These are phyloP conservation scores for Thera obeliscata DNA, from an alignment of 2,888 invertebrate species.

Conservation along the genomic window DNA sequence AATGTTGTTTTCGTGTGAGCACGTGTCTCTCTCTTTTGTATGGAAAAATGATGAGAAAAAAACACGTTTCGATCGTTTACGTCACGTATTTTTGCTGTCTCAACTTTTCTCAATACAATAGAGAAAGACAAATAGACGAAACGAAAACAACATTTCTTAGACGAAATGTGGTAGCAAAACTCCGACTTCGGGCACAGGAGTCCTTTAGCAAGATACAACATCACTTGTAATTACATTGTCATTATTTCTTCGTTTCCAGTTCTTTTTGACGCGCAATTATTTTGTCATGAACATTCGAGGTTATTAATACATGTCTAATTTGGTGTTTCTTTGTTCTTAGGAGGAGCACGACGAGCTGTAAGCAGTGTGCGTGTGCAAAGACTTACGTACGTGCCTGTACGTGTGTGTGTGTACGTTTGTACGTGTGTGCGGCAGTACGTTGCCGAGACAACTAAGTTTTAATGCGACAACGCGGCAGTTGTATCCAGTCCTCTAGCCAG, in stretches of 20 bases:
- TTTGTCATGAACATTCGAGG: background rate
- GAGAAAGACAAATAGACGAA: too few species aligned
- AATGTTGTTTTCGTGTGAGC: too few species aligned
- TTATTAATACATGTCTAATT: constrained; percentile 1
- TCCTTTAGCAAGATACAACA: background rate
- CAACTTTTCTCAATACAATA: too few species aligned
- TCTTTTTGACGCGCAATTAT: background rate
- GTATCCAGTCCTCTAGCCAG: constrained; percentile 36
- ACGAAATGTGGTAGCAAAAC: too few species aligned
- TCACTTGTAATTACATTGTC: background rate
- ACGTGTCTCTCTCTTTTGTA: too few species aligned
- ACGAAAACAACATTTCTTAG: too few species aligned
- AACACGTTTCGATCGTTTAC: too few species aligned
- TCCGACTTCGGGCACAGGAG: too few species aligned
- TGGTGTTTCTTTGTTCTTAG: constrained; percentile 60
- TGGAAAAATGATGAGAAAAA: too few species aligned
- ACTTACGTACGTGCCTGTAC: constrained; percentile 53
- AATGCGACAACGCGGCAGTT: constrained; percentile 4
- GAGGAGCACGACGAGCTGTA: constrained; percentile 81
- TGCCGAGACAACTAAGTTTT: constrained; percentile 14
- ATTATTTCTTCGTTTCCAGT: background rate
- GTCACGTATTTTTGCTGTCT: too few species aligned
- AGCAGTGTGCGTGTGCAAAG: constrained; percentile 61
- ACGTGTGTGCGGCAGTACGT: constrained; percentile 22
- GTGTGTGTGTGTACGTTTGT: constrained; percentile 41